A percentile compares a stretch with the other conserved stretches of the same genome.
phyloP scores from a whole-genome alignment of 2,113 vertebrate genomes.

The Pelobates fuscus region DNA sequence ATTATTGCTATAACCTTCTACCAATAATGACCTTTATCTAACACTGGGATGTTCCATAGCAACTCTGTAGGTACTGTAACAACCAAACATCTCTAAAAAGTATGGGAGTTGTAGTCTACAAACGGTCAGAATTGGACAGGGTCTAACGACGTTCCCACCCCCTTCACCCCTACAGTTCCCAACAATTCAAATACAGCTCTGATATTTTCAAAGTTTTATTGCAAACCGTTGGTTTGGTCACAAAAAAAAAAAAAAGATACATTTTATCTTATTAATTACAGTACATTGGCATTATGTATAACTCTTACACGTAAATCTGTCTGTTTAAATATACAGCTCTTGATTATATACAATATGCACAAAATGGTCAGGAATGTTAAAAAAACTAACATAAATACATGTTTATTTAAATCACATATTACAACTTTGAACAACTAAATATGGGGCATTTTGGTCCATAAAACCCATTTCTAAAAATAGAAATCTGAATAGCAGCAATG shows the following conservation, averaged over 20 bases:
- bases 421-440: conserved; percentile 71
- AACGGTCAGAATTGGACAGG: no score
- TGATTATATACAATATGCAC: conserved; percentile 75
- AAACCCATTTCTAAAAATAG: conserved; percentile 84
- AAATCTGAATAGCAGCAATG: conserved; percentile 84
- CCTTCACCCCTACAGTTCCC: neutral
- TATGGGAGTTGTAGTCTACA: no score
- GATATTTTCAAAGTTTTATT: conserved; percentile 84
- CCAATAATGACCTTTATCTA: no score
- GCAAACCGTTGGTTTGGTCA: conserved; percentile 91
- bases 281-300: conserved; percentile 85
- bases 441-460: conserved; percentile 82
- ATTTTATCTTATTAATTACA: conserved; percentile 92
- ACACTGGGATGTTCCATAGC: no score
- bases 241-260: conserved; percentile 82
- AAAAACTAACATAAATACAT: conserved; percentile 62
- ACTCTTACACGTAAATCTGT: conserved; percentile 82
- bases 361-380: conserved; percentile 61
- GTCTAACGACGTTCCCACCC: neutral
- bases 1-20: no score
- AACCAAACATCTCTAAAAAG: no score
- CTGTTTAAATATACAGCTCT: conserved; percentile 95
- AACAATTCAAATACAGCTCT: neutral
- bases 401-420: conserved; percentile 60
- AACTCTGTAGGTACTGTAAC: no score